Conservation (phyloP, 2,113 vertebrate genomes). For the Mastomys coucha region DNA sequence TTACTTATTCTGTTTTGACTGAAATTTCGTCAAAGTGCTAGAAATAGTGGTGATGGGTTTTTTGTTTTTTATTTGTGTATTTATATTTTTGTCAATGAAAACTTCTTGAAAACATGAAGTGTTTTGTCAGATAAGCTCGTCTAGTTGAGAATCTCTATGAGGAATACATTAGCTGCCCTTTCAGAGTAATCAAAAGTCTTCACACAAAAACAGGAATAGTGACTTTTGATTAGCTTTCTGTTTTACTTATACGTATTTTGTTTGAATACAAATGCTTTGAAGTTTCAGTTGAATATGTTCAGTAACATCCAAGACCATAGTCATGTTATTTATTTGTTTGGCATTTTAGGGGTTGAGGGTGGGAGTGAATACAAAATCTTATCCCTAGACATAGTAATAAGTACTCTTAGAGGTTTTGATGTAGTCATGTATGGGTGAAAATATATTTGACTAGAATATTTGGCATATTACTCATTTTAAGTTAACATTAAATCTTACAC, state of each 20-base stretch:
- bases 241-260: not conserved
- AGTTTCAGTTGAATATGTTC: not conserved
- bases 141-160: conserved; percentile 3
- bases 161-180: not conserved
- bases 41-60: not conserved
- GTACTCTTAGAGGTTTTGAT: not conserved
- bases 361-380: not conserved
- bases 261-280: not conserved
- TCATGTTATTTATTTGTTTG: not conserved
- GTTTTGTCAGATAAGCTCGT: not conserved
- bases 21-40: not conserved
- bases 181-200: not conserved
- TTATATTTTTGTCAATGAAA: not conserved
- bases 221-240: not conserved
- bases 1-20: not conserved
- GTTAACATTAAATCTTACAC: not conserved
- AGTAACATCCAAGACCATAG: not conserved
- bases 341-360: not conserved
- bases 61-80: not conserved
- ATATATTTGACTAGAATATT: not conserved
- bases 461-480: not conserved
- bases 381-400: not conserved
- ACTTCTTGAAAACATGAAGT: not conserved
- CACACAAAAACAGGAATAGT: not conserved
- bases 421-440: rapidly evolving